phyloP scores from a whole-genome alignment of 2,113 vertebrate species.

The Nerophis lumbriciformis region DNA sequence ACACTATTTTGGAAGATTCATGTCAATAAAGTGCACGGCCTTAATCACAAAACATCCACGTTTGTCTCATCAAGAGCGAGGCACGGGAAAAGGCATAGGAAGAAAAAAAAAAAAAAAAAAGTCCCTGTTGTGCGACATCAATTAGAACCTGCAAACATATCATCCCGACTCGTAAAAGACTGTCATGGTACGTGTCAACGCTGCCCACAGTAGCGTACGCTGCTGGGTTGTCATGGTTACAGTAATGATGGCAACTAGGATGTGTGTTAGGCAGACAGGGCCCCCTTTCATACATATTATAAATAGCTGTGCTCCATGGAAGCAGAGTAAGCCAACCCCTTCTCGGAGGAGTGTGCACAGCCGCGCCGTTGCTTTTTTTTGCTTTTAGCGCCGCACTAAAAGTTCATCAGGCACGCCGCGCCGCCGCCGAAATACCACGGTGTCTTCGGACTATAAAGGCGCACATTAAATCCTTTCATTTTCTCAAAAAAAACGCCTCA shows the following conservation, averaged over 20 bases:
- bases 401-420: too few relatives aligned
- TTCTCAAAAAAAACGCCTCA: too few relatives aligned
- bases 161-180: neutral
- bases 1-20: slow-evolving; percentile 42
- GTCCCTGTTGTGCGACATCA: neutral
- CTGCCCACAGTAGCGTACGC: neutral
- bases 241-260: neutral
- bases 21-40: slow-evolving; percentile 37
- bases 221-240: neutral
- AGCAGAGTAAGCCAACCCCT: too few relatives aligned
- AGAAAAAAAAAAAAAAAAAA: neutral
- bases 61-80: too few relatives aligned
- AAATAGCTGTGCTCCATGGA: too few relatives aligned
- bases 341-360: too few relatives aligned
- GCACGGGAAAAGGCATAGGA: neutral
- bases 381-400: too few relatives aligned
- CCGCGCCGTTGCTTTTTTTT: too few relatives aligned
- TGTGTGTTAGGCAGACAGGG: neutral
- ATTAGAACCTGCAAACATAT: slow-evolving; percentile 1
- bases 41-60: slow-evolving; percentile 13
- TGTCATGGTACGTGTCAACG: neutral
- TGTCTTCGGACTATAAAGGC: too few relatives aligned
- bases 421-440: too few relatives aligned
- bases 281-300: neutral
- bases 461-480: too few relatives aligned